Conservation (phyloP, 2,113 vertebrate species). For the Echinops telfairi region DNA sequence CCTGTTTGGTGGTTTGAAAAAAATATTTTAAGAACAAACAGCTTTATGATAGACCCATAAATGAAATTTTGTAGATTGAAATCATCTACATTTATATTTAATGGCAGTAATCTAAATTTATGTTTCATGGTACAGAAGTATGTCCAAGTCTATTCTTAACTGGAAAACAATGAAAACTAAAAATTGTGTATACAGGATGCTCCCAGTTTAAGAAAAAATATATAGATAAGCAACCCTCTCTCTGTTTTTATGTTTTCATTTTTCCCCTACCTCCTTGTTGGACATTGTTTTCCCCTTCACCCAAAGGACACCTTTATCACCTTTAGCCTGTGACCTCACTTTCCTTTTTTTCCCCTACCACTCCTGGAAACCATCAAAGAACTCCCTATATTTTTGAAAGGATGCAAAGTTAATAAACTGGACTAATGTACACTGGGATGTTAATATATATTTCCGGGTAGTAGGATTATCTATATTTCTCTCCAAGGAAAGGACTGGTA, state of each 20-base stretch:
- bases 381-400: constrained; percentile 27
- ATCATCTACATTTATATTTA: constrained; percentile 52
- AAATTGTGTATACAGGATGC: background rate
- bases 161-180: background rate
- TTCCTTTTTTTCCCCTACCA: no score
- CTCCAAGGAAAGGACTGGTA: background rate
- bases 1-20: constrained; percentile 51
- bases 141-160: background rate
- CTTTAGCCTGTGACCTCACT: no score
- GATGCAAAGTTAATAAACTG: background rate
- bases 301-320: no score
- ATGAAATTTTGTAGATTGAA: constrained; percentile 20
- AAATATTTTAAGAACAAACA: constrained; percentile 65
- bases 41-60: constrained; percentile 11
- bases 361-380: no score
- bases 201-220: background rate
- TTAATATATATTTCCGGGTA: background rate
- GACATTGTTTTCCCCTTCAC: no score
- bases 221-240: background rate
- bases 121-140: background rate
- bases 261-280: no score
- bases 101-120: constrained; percentile 48
- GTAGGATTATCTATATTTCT: background rate
- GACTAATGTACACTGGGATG: background rate
- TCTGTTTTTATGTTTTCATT: no score